Base-by-base conservation (phyloP, 2,888 invertebrate species). In the Nomada flava region DNA sequence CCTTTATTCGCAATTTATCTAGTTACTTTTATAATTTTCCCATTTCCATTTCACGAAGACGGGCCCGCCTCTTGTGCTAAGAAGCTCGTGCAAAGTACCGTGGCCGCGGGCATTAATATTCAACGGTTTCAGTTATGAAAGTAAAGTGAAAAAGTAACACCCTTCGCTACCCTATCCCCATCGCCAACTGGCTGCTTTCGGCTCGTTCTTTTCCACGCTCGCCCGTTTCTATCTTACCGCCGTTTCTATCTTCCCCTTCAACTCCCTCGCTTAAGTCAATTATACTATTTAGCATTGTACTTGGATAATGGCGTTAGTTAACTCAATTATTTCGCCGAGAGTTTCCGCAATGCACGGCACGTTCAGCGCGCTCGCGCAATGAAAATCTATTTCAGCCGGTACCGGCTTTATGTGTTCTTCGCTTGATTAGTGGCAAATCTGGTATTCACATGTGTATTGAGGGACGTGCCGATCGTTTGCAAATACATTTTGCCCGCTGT, bases 141-240 rank as follows among this genome's bases (percentile, higher is more conserved):
- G 92, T 93, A 92, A 93, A 93, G 93, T 93, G 93, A 93, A 93
- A 93, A 93, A 93, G 92, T 93, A 92, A 92, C 91, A 90, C 89
- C 88, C 76, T 72, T 59, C 73, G 77, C 80, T 55, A 20, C 20
- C 64, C 77, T 20, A 53, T 44, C 65, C 60, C 74, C 42, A 20
- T 47, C 44, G 10, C 7, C 29, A 13, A 15, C 50, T 18, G 18
- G 23, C 20, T 15, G 71, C 68, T 75, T 73, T 75, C 65, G 57
- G 72, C 62, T 67, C 72, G 64, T 75, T 79, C 83, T 65, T 71
- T 70, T 59, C 15, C 50, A 70, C 36, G 20, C 36, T 50, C 57
- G 11, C 44, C 29, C 55, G 42, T 59, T 53, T 65, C n/a, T 57
- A 10, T 63, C n/a, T 11, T 71, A 0, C 52, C 9, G 59, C 11